Evolutionary conservation across 2,113 vertebrate species (phyloP).

Genomic region (Anas platyrhynchos): DNA sequence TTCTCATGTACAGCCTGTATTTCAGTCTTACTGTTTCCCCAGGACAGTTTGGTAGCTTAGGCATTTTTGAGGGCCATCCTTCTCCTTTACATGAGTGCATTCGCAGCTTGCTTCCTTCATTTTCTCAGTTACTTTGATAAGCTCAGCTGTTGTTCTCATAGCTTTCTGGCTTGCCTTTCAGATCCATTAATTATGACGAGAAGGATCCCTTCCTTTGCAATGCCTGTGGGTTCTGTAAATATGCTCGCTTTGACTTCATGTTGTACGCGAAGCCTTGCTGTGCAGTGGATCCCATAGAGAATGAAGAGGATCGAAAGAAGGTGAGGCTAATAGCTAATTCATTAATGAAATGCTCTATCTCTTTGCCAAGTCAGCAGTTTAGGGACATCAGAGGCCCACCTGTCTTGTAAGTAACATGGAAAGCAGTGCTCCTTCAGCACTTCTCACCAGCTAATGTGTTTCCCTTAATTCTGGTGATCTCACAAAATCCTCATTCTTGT

Average conservation of each 20-base stretch:
- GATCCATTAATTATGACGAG: slow-evolving; percentile 98
- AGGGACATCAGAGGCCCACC: neutral
- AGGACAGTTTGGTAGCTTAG: neutral
- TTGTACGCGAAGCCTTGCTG: slow-evolving; percentile 97
- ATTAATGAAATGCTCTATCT: neutral
- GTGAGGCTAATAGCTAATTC: slow-evolving; percentile 59
- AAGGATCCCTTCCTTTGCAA: slow-evolving; percentile 99
- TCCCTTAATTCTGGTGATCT: neutral
- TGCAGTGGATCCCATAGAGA: slow-evolving; percentile 97
- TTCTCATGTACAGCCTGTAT: neutral
- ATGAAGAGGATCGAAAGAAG: slow-evolving; percentile 98
- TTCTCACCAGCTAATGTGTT: neutral
- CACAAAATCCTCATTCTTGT: neutral
- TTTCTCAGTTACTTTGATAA: neutral
- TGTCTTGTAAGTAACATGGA: neutral
- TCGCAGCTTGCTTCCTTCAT: neutral
- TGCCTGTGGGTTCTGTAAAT: slow-evolving; percentile 98
- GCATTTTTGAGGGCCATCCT: neutral
- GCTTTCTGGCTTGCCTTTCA: slow-evolving; percentile 54
- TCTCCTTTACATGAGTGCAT: neutral
- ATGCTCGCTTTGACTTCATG: slow-evolving; percentile 99
- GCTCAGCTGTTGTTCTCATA: neutral
- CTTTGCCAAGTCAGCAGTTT: neutral
- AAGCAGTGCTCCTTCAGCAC: neutral
- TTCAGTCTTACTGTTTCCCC: neutral